Evolutionary conservation across 2,888 invertebrate species (phyloP).

Genomic region (Ceramica pisi): DNA sequence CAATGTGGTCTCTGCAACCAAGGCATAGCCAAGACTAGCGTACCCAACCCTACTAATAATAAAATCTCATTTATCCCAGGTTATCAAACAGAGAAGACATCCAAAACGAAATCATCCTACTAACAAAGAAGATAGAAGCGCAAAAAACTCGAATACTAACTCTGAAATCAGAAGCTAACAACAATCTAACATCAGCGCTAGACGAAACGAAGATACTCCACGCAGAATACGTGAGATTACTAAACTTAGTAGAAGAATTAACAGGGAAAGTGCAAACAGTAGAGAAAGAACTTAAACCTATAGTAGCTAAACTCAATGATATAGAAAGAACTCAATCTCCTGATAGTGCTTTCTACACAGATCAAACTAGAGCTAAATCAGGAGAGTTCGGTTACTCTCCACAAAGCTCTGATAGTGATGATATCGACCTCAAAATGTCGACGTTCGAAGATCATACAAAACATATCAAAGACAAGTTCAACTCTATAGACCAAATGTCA

Average conservation of each 20-base stretch:
- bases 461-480: slow-evolving; percentile 86
- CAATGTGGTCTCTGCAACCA: no score
- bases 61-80: slow-evolving; percentile 74
- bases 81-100: slow-evolving; percentile 96
- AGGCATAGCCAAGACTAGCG: no score
- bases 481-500: slow-evolving; percentile 89
- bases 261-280: slow-evolving; percentile 92
- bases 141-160: slow-evolving; percentile 92
- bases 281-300: slow-evolving; percentile 92
- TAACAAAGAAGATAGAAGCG: slow-evolving; percentile 92
- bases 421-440: slow-evolving; percentile 81
- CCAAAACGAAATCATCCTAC: slow-evolving; percentile 93
- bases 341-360: slow-evolving; percentile 90
- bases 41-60: no score
- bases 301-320: slow-evolving; percentile 83
- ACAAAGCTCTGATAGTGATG: slow-evolving; percentile 88
- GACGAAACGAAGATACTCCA: slow-evolving; percentile 93
- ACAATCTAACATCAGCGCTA: slow-evolving; percentile 92
- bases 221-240: slow-evolving; percentile 89
- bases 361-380: slow-evolving; percentile 88
- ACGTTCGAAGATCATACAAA: slow-evolving; percentile 85
- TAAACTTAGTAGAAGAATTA: slow-evolving; percentile 92
- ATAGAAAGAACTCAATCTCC: slow-evolving; percentile 87
- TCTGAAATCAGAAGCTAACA: slow-evolving; percentile 92
- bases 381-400: slow-evolving; percentile 88